These are phyloP conservation scores for Lasiommata megera DNA, from an alignment of 2,888 invertebrate genomes.

Conservation along the genomic window DNA sequence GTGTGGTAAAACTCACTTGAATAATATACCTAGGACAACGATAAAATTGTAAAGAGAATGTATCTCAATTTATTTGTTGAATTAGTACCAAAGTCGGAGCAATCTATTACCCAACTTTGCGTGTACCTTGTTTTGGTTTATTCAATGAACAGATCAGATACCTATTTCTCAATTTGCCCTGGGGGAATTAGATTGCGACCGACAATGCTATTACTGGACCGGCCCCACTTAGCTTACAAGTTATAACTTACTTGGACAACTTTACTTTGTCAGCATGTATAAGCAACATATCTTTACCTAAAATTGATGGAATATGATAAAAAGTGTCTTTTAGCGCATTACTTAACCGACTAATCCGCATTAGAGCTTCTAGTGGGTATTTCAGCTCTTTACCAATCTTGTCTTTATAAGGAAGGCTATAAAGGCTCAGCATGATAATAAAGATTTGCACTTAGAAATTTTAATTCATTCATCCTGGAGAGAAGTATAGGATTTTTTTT, in stretches of 20 bases:
- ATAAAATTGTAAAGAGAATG: constrained; percentile 10
- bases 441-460: too few species aligned
- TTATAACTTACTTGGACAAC: constrained; percentile 8
- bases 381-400: too few species aligned
- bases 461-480: too few species aligned
- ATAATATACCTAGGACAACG: constrained; percentile 2
- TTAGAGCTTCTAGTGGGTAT: too few species aligned
- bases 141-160: constrained; percentile 13
- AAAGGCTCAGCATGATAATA: too few species aligned
- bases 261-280: neutral
- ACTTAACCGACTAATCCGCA: too few species aligned
- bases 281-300: too few species aligned
- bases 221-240: constrained; percentile 8
- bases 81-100: constrained; percentile 4
- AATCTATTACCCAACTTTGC: constrained; percentile 10
- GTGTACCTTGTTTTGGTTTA: constrained; percentile 9
- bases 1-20: constrained; percentile 4
- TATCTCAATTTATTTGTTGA: constrained; percentile 10
- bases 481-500: too few species aligned
- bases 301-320: too few species aligned
- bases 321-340: too few species aligned
- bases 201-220: constrained; percentile 4
- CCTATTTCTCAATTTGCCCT: constrained; percentile 17
- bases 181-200: constrained; percentile 9
- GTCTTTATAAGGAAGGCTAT: too few species aligned